Evolutionary conservation across 1,140 invertebrate species (phyloP).

Genomic region (Nebria ingens): DNA sequence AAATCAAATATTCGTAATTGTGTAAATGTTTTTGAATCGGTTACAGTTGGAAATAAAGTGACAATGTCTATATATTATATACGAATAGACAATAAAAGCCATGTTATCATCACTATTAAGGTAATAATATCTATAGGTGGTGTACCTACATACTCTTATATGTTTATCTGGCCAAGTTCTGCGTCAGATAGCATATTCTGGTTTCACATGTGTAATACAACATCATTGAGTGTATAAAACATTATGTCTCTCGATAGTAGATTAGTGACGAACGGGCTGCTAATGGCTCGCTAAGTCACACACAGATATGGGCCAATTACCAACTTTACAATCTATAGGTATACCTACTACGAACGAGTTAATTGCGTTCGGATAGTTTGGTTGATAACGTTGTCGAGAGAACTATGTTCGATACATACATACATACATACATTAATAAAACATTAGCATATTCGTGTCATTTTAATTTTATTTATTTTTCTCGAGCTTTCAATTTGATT

Average conservation of each 20-base stretch:
- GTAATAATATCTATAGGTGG: too few species aligned
- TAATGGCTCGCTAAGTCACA: background rate
- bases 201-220: constrained; percentile 8
- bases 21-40: too few species aligned
- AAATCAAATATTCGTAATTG: too few species aligned
- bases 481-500: too few species aligned
- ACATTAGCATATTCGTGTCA: background rate
- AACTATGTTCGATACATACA: background rate
- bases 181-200: background rate
- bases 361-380: background rate
- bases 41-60: too few species aligned
- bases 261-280: background rate
- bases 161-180: too few species aligned
- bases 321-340: background rate
- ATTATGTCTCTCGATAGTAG: constrained; percentile 2
- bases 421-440: background rate
- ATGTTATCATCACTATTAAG: too few species aligned
- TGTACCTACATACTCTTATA: too few species aligned
- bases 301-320: constrained; percentile 4
- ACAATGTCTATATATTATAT: too few species aligned
- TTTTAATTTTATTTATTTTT: background rate
- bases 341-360: background rate
- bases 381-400: background rate
- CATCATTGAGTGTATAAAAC: constrained; percentile 6
- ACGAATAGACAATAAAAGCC: too few species aligned